Conservation (phyloP, 2,113 vertebrate species). For the Sylvietta virens region DNA sequence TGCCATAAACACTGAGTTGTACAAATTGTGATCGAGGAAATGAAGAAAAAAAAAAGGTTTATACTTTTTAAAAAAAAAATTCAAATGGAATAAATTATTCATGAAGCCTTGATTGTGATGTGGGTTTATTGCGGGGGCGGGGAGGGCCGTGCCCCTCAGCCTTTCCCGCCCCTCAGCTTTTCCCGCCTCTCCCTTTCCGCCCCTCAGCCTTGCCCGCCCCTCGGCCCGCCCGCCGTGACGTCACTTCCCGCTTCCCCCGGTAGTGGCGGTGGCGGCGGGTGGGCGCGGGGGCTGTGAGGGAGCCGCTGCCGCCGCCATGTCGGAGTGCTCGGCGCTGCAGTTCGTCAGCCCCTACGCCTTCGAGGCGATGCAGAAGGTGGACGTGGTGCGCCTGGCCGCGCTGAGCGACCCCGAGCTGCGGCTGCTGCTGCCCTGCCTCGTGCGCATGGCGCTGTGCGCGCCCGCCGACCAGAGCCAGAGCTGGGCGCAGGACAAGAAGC, state of each 20-base stretch:
- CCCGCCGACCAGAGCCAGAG: slow-evolving; percentile 95
- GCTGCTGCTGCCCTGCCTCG: slow-evolving; percentile 91
- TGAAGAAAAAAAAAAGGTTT: slow-evolving; percentile 69
- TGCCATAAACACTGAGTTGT: slow-evolving; percentile 79
- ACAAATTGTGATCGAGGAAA: slow-evolving; percentile 78
- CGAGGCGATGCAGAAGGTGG: slow-evolving; percentile 98
- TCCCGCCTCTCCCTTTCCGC: not conserved
- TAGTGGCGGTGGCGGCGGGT: not conserved
- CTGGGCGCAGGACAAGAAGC: slow-evolving; percentile 98
- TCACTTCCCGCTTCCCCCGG: not conserved
- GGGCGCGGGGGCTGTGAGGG: not conserved
- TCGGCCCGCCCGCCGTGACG: not conserved
- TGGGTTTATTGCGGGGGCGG: not conserved
- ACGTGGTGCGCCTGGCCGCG: slow-evolving; percentile 87
- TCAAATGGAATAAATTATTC: slow-evolving; percentile 80
- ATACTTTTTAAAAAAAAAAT: slow-evolving; percentile 74
- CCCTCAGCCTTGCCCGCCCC: not conserved
- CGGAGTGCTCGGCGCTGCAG: slow-evolving; percentile 84
- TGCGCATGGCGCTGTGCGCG: slow-evolving; percentile 96
- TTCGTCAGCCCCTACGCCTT: slow-evolving; percentile 94
- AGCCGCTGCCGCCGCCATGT: slow-evolving; percentile 60
- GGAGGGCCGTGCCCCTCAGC: not conserved
- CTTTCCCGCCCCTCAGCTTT: not conserved
- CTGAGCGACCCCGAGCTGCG: slow-evolving; percentile 92
- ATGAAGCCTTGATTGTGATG: slow-evolving; percentile 67